Evolutionary conservation across 1,140 invertebrate species (phyloP), one percentile per base, ranked within the genome.

Genomic region (Drosophila watanabei): DNA sequence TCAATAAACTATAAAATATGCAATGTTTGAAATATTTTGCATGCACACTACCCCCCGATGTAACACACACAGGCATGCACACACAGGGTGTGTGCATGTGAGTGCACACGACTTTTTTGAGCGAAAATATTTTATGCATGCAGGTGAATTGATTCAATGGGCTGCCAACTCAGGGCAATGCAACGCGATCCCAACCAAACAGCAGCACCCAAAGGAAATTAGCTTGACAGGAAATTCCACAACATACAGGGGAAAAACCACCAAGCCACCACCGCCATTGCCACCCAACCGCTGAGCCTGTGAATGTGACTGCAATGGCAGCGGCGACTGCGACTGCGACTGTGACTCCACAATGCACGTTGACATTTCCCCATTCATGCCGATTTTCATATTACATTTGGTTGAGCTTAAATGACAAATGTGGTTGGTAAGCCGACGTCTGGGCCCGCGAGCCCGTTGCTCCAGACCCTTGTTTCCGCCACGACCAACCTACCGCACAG

Each of bases 1-100:
- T 84, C 85, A 89, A 88, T 88, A 88, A 89, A 89, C 85, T 89
- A 89, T 89, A 89, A 88, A 88, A 88, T 88, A 88, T 88, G 85
- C 85, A 88, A 88, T 88, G 85, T 84, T 89, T 84, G 85, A 84
- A 89, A 89, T 89, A 81, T 83, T 83, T 75, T 79, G 71, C 64
- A 75, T 70, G 62, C 51, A 18, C 39, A 37, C 58, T 13, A 32
- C 20, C 32, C 59, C 49, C 20, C 48, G 16, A 33, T 43, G 54
- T 46, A 52, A 20, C 20, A 46, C 10, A 56, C 10, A 52, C 14
- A 64, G 32, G 18, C 14, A 35, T 54, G 28, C 37, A n/a, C n/a
- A n/a, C n/a, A n/a, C n/a, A 20, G 39, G 32, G 32, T 70, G 41
- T 70, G 32, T 70, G 41, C 54, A 32, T 54, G 41, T 16, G 24